Evolutionary conservation across 2,888 invertebrate genomes (phyloP).

Genomic region (Bellardia bayeri): DNA sequence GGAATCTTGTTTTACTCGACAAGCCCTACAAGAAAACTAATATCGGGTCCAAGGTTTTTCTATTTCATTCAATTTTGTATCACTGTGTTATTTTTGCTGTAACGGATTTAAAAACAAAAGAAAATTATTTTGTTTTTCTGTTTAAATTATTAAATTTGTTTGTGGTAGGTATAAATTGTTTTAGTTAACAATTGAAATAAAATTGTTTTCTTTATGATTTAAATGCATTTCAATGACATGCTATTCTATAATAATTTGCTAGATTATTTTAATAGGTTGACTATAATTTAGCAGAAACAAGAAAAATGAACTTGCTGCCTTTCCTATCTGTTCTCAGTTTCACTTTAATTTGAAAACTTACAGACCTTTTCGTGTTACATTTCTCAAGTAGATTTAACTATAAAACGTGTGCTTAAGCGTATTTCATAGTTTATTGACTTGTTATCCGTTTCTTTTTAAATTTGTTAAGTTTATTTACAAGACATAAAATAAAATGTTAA

Average conservation of each 20-base stretch:
- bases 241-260: not conserved
- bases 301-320: not conserved
- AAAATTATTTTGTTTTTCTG: not conserved
- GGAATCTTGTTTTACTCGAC: no score
- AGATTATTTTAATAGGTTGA: not conserved
- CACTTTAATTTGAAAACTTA: slow-evolving; percentile 9
- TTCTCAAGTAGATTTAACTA: not conserved
- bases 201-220: not conserved
- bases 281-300: not conserved
- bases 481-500: not conserved
- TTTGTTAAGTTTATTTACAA: not conserved
- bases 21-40: no score
- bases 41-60: no score
- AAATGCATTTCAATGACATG: slow-evolving; percentile 7
- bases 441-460: slow-evolving; percentile 25
- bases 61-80: not conserved
- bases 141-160: not conserved
- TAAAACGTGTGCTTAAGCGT: slow-evolving; percentile 11
- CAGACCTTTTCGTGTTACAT: not conserved
- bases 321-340: slow-evolving; percentile 12
- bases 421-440: slow-evolving; percentile 57
- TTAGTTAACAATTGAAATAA: not conserved
- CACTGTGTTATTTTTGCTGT: no score
- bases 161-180: not conserved
- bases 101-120: slow-evolving; percentile 28